Evolutionary conservation across 2,797 vertebrate species (phyloP).

Genomic region (Martes flavigula): DNA sequence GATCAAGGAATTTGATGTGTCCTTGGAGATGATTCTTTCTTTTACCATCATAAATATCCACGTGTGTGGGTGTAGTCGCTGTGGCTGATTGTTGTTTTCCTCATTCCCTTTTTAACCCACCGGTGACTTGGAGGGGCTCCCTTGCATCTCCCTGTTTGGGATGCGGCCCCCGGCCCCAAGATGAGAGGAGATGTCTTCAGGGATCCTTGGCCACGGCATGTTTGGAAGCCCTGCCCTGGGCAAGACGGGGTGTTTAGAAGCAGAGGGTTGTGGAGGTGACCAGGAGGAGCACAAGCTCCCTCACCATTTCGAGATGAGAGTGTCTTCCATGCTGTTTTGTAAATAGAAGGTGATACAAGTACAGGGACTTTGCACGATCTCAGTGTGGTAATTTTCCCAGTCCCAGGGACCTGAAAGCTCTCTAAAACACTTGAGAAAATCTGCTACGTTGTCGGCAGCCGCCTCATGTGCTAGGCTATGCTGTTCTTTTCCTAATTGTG

Average conservation of each 20-base stretch:
- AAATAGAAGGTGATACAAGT: background rate
- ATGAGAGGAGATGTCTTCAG: background rate
- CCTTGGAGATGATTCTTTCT: background rate
- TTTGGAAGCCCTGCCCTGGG: no score
- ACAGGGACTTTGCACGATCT: slow-evolving; percentile 7
- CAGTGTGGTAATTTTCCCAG: slow-evolving; percentile 11
- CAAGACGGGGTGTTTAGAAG: background rate
- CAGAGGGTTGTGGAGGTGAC: background rate
- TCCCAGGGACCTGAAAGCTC: slow-evolving; percentile 17
- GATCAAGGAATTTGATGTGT: background rate
- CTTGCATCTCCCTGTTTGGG: background rate
- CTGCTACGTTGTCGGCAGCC: background rate
- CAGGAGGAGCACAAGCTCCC: accelerated
- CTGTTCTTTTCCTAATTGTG: slow-evolving; percentile 72
- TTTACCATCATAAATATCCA: background rate
- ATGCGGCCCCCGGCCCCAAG: background rate
- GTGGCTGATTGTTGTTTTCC: background rate
- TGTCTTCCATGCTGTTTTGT: background rate
- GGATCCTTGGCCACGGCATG: no score
- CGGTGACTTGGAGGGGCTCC: background rate
- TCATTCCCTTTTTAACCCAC: background rate
- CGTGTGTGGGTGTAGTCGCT: background rate
- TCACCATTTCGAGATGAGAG: background rate
- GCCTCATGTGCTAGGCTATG: background rate
- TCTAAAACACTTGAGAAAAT: slow-evolving; percentile 46